phyloP scores from a whole-genome alignment of 2,888 invertebrate genomes.

The Trisateles emortualis region DNA sequence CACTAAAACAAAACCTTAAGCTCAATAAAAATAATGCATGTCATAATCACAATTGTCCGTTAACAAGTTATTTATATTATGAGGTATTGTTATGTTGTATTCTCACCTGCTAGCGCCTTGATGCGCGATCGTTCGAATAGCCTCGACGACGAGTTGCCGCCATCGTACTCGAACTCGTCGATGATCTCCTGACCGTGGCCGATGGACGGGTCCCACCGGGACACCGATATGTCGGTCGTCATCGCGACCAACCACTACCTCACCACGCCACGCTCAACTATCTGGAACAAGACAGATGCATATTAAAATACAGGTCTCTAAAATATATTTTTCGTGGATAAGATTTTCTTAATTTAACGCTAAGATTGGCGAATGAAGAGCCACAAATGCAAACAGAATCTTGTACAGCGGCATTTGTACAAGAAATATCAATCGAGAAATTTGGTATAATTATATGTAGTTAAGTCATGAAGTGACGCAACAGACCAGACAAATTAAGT shows the following conservation, averaged over 20 bases:
- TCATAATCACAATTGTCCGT: conserved; percentile 4
- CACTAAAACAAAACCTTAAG: neutral
- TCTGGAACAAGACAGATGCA: conserved; percentile 60
- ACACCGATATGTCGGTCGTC: conserved; percentile 99
- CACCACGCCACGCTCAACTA: conserved; percentile 80
- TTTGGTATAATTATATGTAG: too few species aligned
- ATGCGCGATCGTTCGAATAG: conserved; percentile 99
- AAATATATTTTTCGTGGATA: too few species aligned
- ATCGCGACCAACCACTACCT: conserved; percentile 87
- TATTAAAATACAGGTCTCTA: neutral
- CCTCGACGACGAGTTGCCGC: conserved; percentile 99
- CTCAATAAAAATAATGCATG: conserved; percentile 2
- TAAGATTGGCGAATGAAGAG: too few species aligned
- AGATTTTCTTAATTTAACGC: too few species aligned
- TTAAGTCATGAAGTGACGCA: too few species aligned
- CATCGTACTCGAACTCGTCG: conserved; percentile 99
- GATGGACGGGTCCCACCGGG: conserved; percentile 98
- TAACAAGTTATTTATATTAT: neutral
- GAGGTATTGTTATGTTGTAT: neutral
- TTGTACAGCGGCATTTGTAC: too few species aligned
- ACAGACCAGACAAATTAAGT: too few species aligned
- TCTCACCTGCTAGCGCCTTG: conserved; percentile 97
- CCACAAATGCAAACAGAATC: too few species aligned
- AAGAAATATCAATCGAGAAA: too few species aligned
- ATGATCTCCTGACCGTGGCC: conserved; percentile 95